Conservation (phyloP, 1,140 invertebrate species). For the Drosophila arizonae region DNA sequence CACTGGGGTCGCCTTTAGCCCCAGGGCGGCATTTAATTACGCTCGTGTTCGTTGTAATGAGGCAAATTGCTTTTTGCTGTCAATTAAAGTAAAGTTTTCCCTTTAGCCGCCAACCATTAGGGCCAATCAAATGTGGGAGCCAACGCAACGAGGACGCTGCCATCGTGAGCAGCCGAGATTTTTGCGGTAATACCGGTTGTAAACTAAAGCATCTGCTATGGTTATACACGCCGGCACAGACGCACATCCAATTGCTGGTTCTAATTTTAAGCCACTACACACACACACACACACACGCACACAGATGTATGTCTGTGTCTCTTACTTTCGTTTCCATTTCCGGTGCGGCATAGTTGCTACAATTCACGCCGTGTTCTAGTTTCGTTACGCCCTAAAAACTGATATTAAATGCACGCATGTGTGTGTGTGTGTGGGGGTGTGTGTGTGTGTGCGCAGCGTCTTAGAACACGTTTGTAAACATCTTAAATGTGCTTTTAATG, state of each 20-base stretch:
- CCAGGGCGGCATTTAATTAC: constrained; percentile 72
- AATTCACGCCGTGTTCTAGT: constrained; percentile 53
- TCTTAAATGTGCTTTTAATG: constrained; percentile 81
- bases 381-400: constrained; percentile 47
- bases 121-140: constrained; percentile 65
- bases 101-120: constrained; percentile 51
- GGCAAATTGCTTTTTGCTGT: constrained; percentile 80
- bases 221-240: not conserved
- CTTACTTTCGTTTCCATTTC: constrained; percentile 55
- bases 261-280: constrained; percentile 30
- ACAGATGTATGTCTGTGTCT: constrained; percentile 20
- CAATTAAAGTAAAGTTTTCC: constrained; percentile 79
- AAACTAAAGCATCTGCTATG: constrained; percentile 50
- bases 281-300: constrained; percentile 9
- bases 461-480: constrained; percentile 79
- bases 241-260: constrained; percentile 11
- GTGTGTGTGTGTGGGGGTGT: constrained; percentile 14
- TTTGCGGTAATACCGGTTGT: constrained; percentile 58
- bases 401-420: constrained; percentile 30
- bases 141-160: constrained; percentile 18
- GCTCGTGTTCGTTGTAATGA: constrained; percentile 77
- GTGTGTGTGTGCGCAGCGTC: constrained; percentile 56
- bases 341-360: constrained; percentile 54
- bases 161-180: constrained; percentile 40
- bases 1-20: constrained; percentile 55